Evolutionary conservation across 2,888 invertebrate genomes (phyloP).

Genomic region (Chironomus tentans): DNA sequence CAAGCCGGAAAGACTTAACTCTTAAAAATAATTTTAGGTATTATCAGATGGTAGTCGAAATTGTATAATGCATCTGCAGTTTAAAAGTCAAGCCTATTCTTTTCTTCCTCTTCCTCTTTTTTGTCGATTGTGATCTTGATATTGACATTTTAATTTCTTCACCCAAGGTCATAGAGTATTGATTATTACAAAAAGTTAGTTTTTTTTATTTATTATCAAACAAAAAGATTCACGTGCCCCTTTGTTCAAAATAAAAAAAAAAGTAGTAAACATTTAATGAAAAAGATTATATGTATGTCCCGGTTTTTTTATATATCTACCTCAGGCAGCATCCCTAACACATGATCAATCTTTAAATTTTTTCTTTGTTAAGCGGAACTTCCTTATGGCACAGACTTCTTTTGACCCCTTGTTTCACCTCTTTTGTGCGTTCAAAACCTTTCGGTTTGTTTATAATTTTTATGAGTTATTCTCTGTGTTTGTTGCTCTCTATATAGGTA

Average conservation of each 20-base stretch:
- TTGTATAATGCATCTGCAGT: no score
- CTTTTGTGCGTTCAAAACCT: not conserved
- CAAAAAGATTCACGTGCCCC: slow-evolving; percentile 21
- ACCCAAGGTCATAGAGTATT: not conserved
- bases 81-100: no score
- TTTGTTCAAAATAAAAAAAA: not conserved
- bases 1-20: no score
- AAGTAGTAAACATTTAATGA: not conserved
- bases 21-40: no score
- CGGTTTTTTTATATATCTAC: no score
- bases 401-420: slow-evolving; percentile 21
- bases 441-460: slow-evolving; percentile 9
- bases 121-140: no score
- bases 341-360: slow-evolving; percentile 14
- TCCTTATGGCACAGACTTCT: slow-evolving; percentile 14
- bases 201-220: no score
- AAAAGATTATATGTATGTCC: no score
- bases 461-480: not conserved
- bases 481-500: not conserved
- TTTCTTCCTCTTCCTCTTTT: no score
- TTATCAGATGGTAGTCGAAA: no score
- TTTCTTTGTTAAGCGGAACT: not conserved
- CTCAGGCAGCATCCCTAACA: slow-evolving; percentile 25
- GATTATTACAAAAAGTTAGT: no score
- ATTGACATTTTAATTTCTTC: no score